Evolutionary conservation across 2,888 invertebrate genomes (phyloP).

Genomic region (Herminia tarsipennalis): DNA sequence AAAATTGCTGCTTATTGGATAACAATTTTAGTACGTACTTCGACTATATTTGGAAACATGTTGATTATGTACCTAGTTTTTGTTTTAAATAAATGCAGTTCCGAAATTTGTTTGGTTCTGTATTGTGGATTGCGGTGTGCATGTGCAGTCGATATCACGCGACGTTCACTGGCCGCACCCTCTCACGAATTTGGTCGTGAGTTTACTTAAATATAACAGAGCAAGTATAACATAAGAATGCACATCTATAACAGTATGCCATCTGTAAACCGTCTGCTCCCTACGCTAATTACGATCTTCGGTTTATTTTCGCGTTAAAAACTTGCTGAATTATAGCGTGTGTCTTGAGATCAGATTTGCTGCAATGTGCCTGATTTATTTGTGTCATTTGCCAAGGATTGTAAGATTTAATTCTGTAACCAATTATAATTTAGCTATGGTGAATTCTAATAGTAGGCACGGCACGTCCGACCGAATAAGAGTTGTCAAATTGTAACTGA

Average conservation of each 20-base stretch:
- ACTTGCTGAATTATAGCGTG: conserved; percentile 35
- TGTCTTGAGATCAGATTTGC: conserved; percentile 10
- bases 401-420: conserved; percentile 3
- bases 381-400: conserved; percentile 4
- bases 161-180: conserved; percentile 35
- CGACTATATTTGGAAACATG: too few relatives aligned
- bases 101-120: conserved; percentile 8
- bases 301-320: conserved; percentile 46
- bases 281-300: conserved; percentile 55
- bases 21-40: too few relatives aligned
- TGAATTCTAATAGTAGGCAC: too few relatives aligned
- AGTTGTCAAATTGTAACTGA: too few relatives aligned
- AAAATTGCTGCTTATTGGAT: too few relatives aligned
- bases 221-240: conserved; percentile 43
- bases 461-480: too few relatives aligned
- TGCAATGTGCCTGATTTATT: conserved; percentile 18
- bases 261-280: conserved; percentile 49
- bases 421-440: too few relatives aligned
- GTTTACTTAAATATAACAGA: conserved; percentile 44
- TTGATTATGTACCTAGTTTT: too few relatives aligned
- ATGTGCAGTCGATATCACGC: conserved; percentile 1
- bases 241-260: conserved; percentile 48
- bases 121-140: conserved; percentile 11
- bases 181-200: conserved; percentile 30
- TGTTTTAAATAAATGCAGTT: not conserved